Conservation (phyloP, 2,888 invertebrate genomes). For the Norana najaformis region DNA sequence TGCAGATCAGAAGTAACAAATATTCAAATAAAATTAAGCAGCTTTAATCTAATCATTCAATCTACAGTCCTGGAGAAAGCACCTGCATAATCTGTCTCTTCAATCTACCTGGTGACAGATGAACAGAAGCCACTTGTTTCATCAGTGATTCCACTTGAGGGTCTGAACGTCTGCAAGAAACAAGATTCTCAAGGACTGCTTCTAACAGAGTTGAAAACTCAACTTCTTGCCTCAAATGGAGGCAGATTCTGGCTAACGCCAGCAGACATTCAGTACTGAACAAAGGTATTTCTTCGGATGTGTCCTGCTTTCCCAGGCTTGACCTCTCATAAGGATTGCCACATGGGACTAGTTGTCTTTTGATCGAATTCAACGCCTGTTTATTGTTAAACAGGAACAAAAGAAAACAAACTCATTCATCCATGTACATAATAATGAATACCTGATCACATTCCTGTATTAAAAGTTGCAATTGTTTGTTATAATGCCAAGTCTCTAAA, state of each 20-base stretch:
- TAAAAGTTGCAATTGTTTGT: too few relatives aligned
- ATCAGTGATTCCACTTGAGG: slow-evolving; percentile 7
- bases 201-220: background rate
- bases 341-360: background rate
- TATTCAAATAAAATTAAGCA: background rate
- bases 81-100: background rate
- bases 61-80: too few relatives aligned
- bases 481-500: too few relatives aligned
- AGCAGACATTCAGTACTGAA: background rate
- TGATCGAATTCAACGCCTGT: background rate
- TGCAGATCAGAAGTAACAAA: slow-evolving; percentile 4
- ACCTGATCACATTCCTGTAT: too few relatives aligned
- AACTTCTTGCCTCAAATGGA: slow-evolving; percentile 5
- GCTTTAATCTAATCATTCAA: background rate
- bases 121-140: background rate
- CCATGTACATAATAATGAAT: too few relatives aligned
- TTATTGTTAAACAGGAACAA: background rate
- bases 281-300: background rate
- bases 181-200: background rate
- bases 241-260: background rate
- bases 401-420: background rate
- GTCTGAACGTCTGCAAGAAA: slow-evolving; percentile 4
- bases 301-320: background rate
- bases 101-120: background rate
- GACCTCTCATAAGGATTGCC: background rate